phyloP scores from a whole-genome alignment of 2,797 vertebrate species.

The Gorsachius magnificus region DNA sequence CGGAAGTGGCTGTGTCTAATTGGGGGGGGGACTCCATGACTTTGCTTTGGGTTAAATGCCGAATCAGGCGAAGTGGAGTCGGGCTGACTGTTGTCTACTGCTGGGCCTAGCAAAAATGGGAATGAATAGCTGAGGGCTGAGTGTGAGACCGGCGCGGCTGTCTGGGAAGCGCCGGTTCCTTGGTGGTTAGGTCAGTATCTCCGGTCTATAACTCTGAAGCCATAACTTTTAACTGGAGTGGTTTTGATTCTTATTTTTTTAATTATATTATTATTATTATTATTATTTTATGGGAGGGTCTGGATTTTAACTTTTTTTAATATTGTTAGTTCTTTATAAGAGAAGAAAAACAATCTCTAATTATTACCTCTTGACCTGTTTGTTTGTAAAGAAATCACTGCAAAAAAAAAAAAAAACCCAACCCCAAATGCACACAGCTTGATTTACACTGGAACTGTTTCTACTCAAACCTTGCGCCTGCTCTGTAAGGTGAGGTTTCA shows the following conservation, averaged over 20 bases:
- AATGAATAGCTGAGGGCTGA: background rate
- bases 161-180: background rate
- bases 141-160: background rate
- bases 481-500: slow-evolving; percentile 35
- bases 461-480: slow-evolving; percentile 72
- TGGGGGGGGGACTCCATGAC: slow-evolving; percentile 65
- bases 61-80: slow-evolving; percentile 33
- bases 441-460: slow-evolving; percentile 82
- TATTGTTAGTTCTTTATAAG: slow-evolving; percentile 79
- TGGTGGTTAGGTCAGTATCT: slow-evolving; percentile 62
- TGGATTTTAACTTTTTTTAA: slow-evolving; percentile 83
- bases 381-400: slow-evolving; percentile 81
- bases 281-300: slow-evolving; percentile 70
- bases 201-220: slow-evolving; percentile 76
- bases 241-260: slow-evolving; percentile 57
- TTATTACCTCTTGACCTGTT: slow-evolving; percentile 81
- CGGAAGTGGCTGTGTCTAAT: slow-evolving; percentile 68
- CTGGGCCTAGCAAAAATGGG: background rate
- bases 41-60: slow-evolving; percentile 50
- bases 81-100: slow-evolving; percentile 21
- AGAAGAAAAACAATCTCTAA: slow-evolving; percentile 74
- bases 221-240: slow-evolving; percentile 85
- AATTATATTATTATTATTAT: slow-evolving; percentile 9
- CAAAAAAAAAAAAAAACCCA: background rate
- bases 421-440: slow-evolving; percentile 72